Evolutionary conservation across 2,888 invertebrate genomes (phyloP), one percentile per base, ranked within the genome.

Genomic region (Autographa gamma): DNA sequence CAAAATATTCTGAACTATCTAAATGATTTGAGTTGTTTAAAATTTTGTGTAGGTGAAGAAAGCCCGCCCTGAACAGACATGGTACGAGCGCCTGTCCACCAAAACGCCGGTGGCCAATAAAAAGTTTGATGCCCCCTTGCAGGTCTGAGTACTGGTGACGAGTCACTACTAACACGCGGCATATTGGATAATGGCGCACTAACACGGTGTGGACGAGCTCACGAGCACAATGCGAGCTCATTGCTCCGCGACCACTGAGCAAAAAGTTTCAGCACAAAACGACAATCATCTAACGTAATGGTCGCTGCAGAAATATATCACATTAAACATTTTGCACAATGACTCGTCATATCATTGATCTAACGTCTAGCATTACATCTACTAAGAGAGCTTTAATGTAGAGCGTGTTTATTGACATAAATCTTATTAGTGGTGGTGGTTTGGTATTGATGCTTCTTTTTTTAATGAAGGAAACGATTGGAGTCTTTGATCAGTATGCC

Each of bases 41-140:
- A 56, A 71, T 66, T 63, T 16, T 76, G 43, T 65, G 34, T 92
- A 94, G 95, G 93, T 93, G 86, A 90, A 90, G 88, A 91, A 90
- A 85, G 81, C 77, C 74, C 91, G 90, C 58, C 79, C 86, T 7
- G 90, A 92, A 74, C 92, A 89, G 88, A 92, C 91, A 76, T 95
- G 95, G 95, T 95, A 90, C 92, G 95, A 95, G 91, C 92, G 95
- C 56, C 92, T 95, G 76, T 95, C 94, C 66, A 85, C 89, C 70
- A 91, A 89, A 80, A 79, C 86, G 52, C 79, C 88, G 43, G 82
- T 82, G 83, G 90, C 90, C 85, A 89, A 80, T 85, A 91, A 89
- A 86, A 89, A 88, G 85, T 83, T 84, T 80, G 90, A 91, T 68
- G 89, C 81, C 74, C 93, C 92, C 60, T 82, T 92, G 67, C 94